These are phyloP conservation scores for Hofmannophila pseudospretella DNA, from an alignment of 2,888 invertebrate genomes.

Conservation along the genomic window DNA sequence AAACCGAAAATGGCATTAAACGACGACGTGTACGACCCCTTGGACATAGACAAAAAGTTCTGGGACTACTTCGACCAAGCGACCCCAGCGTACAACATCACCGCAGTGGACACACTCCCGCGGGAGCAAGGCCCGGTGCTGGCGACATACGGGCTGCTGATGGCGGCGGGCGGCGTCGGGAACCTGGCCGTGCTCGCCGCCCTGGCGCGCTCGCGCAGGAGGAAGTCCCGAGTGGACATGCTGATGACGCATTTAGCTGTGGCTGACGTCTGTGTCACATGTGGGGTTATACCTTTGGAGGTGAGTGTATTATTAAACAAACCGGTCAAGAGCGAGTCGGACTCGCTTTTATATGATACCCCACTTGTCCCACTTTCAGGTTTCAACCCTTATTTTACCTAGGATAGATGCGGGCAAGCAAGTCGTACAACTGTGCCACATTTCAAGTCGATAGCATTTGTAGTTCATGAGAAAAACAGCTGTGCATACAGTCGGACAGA, in stretches of 20 bases:
- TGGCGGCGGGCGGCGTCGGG: slow-evolving; percentile 82
- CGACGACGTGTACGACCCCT: slow-evolving; percentile 17
- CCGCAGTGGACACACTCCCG: slow-evolving; percentile 19
- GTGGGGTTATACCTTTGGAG: slow-evolving; percentile 87
- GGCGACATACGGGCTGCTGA: slow-evolving; percentile 79
- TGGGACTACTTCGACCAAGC: slow-evolving; percentile 58
- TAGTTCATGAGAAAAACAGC: no score
- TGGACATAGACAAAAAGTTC: slow-evolving; percentile 41
- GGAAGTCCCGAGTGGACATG: slow-evolving; percentile 85
- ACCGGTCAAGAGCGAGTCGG: no score
- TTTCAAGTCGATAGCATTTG: no score
- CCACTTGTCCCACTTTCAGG: no score
- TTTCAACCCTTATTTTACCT: no score
- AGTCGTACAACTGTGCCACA: no score
- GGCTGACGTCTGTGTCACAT: slow-evolving; percentile 89
- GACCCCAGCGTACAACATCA: slow-evolving; percentile 14
- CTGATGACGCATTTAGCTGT: slow-evolving; percentile 87
- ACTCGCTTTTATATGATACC: no score
- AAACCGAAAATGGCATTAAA: neutral
- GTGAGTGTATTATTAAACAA: no score
- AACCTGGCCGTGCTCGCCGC: slow-evolving; percentile 84
- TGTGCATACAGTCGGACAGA: no score
- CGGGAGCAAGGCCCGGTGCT: slow-evolving; percentile 63
- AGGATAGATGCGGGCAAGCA: no score
- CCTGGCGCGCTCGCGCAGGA: slow-evolving; percentile 78